Conservation (phyloP, 1,140 invertebrate genomes). For the Xylocopa sonorina region DNA sequence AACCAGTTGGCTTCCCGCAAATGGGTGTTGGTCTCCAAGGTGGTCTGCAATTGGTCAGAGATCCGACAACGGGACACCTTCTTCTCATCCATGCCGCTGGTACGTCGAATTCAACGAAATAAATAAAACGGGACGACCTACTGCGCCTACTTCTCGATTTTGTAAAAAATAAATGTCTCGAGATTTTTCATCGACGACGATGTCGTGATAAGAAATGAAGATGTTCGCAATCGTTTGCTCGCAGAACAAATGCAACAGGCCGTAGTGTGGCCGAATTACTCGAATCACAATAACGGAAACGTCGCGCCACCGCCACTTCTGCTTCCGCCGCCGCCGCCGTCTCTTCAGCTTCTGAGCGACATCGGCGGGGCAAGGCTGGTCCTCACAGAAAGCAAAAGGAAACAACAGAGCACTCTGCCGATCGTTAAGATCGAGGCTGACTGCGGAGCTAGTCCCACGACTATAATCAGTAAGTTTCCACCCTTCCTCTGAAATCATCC, state of each 20-base stretch:
- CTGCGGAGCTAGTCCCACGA: conserved; percentile 76
- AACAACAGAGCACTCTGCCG: conserved; percentile 84
- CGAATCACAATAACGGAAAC: conserved; percentile 78
- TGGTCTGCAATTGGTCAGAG: conserved; percentile 87
- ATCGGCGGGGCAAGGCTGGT: conserved; percentile 81
- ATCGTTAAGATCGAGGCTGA: conserved; percentile 87
- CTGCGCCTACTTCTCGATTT: background rate
- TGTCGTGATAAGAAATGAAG: no score
- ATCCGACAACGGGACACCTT: conserved; percentile 90
- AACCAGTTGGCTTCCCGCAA: conserved; percentile 85
- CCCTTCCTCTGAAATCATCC: background rate
- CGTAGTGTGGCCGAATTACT: conserved; percentile 88
- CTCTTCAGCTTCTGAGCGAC: conserved; percentile 84
- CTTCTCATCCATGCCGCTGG: conserved; percentile 88
- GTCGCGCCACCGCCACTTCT: conserved; percentile 83
- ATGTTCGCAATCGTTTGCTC: conserved; percentile 37
- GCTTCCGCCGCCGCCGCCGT: conserved; percentile 83
- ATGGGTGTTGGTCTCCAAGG: conserved; percentile 77
- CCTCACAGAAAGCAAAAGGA: conserved; percentile 83
- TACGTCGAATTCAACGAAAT: conserved; percentile 61
- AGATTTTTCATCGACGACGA: no score
- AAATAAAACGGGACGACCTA: no score
- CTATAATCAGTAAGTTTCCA: conserved; percentile 75
- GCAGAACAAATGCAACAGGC: conserved; percentile 89
- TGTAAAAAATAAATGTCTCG: no score